Evolutionary conservation across 2,888 invertebrate species (phyloP).

Genomic region (Conchocele bisecta): DNA sequence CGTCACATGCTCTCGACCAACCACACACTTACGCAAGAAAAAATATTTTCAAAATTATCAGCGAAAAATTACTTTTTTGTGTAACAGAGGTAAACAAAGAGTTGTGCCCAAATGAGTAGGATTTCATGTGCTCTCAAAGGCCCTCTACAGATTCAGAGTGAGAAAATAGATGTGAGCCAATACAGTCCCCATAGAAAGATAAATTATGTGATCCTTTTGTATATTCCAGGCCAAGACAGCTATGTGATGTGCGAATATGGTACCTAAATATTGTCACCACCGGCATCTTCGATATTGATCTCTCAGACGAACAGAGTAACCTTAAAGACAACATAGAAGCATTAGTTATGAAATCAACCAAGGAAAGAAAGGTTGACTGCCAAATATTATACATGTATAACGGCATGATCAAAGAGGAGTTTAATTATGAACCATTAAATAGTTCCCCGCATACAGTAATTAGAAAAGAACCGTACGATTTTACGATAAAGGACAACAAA

Average conservation of each 20-base stretch:
- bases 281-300: constrained; percentile 55
- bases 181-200: no score
- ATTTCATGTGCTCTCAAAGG: no score
- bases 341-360: constrained; percentile 46
- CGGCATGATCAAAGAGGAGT: constrained; percentile 48
- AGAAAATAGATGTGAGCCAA: no score
- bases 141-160: no score
- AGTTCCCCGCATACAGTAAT: not conserved
- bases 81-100: not conserved
- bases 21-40: no score
- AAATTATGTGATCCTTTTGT: no score
- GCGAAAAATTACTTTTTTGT: not conserved
- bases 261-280: constrained; percentile 62
- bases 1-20: no score
- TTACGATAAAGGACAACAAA: constrained; percentile 4
- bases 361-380: constrained; percentile 47
- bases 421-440: constrained; percentile 26
- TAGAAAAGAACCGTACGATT: no score
- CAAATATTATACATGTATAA: constrained; percentile 55
- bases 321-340: constrained; percentile 56
- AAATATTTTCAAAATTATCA: no score
- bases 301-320: constrained; percentile 46
- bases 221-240: constrained; percentile 17
- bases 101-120: not conserved
- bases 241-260: constrained; percentile 67